Conservation (phyloP, 2,113 vertebrate species). For the Istiophorus platypterus region DNA sequence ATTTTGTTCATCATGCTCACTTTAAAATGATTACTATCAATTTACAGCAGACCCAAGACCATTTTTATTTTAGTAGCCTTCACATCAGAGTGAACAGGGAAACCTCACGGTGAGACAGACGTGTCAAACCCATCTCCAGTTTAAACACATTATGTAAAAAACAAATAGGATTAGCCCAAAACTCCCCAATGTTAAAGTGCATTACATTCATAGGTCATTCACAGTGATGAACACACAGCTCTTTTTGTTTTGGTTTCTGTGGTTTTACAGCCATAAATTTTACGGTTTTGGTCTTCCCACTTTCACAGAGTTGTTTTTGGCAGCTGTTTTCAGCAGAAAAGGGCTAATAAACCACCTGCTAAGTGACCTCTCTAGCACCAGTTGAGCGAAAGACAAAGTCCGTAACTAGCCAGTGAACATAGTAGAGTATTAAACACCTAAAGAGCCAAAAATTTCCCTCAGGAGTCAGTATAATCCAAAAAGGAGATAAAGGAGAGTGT, state of each 20-base stretch:
- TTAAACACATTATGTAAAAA: neutral
- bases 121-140: neutral
- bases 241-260: neutral
- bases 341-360: neutral
- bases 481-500: neutral
- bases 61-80: neutral
- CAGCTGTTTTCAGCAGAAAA: neutral
- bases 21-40: neutral
- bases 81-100: neutral
- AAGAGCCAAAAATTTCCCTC: neutral
- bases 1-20: neutral
- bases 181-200: neutral
- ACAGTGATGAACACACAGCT: neutral
- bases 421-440: neutral
- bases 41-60: neutral
- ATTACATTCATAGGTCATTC: neutral
- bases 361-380: neutral
- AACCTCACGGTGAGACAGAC: neutral
- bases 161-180: neutral
- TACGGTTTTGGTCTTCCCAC: neutral
- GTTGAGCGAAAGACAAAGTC: neutral
- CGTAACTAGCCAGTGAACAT: neutral
- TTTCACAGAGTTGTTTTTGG: neutral
- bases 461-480: neutral
- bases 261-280: neutral